Percentiles rank a stretch among this genome's conserved stretches.
Evolutionary conservation across 2,888 invertebrate genomes (phyloP).

Genomic region (Platypus cylindrus): DNA sequence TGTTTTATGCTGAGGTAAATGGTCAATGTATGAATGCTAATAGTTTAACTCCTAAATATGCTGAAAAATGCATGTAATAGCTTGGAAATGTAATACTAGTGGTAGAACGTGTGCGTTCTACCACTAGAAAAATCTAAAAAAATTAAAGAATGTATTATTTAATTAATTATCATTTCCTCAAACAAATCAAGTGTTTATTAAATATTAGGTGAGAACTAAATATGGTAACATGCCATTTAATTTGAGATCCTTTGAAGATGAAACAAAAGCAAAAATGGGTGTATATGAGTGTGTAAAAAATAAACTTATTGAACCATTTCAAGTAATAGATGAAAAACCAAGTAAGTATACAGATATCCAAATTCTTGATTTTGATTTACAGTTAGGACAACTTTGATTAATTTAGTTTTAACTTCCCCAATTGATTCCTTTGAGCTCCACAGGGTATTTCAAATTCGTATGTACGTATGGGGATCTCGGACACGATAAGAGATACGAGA

Average conservation of each 20-base stretch:
- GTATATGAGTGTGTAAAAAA: slow-evolving; percentile 97
- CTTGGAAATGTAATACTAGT: no score
- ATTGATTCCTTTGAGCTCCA: slow-evolving; percentile 26
- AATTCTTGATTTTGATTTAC: no score
- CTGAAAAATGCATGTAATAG: background rate
- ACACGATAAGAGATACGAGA: no score
- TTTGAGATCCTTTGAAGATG: slow-evolving; percentile 87
- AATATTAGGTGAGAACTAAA: slow-evolving; percentile 59
- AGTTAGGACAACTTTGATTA: no score
- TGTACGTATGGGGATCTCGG: no score
- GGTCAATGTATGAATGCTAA: background rate
- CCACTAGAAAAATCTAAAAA: no score
- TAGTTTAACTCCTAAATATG: background rate
- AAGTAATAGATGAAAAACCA: slow-evolving; percentile 72
- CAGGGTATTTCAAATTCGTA: no score
- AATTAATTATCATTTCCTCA: no score
- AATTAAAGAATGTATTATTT: no score
- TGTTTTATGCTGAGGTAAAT: slow-evolving; percentile 69
- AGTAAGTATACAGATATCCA: slow-evolving; percentile 32
- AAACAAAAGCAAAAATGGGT: slow-evolving; percentile 95
- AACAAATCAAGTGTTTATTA: no score
- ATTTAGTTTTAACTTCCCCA: slow-evolving; percentile 17
- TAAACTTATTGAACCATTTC: slow-evolving; percentile 95
- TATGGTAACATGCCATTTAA: slow-evolving; percentile 97
- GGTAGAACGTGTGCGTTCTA: no score